These are phyloP conservation scores for Rhea pennata DNA, from an alignment of 2,113 vertebrate genomes.

Conservation along the genomic window DNA sequence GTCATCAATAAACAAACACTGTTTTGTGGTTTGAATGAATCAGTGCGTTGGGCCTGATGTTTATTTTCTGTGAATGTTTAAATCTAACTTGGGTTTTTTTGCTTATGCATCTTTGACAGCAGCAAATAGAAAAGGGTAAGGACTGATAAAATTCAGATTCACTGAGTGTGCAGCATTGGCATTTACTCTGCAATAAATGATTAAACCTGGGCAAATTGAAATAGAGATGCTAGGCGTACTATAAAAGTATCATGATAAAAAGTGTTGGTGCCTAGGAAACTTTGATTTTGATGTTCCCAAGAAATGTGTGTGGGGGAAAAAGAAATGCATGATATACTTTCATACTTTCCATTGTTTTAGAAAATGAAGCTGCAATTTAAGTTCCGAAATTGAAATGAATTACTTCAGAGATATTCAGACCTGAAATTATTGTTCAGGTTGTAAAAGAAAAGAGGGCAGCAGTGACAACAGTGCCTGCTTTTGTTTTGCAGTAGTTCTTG, in stretches of 20 bases:
- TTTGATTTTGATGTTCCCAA: background rate
- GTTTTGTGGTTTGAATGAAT: background rate
- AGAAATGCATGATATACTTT: background rate
- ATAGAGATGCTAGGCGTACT: background rate
- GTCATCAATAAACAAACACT: background rate
- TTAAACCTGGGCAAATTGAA: background rate
- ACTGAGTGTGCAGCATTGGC: background rate
- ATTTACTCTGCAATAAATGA: conserved; percentile 8
- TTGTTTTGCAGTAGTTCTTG: background rate
- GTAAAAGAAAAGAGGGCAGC: background rate
- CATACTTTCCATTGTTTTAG: background rate
- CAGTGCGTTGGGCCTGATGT: background rate
- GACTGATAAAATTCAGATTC: conserved; percentile 5
- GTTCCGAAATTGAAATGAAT: background rate
- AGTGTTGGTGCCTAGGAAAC: background rate
- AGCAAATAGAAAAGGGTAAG: background rate
- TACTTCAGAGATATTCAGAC: background rate
- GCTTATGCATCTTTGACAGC: background rate
- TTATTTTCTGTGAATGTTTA: background rate
- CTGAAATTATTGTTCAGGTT: background rate
- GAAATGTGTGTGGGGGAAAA: background rate
- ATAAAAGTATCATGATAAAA: background rate
- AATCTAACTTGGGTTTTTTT: background rate
- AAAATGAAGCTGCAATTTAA: conserved; percentile 3
- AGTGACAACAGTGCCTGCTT: background rate